phyloP scores from a whole-genome alignment of 1,140 invertebrate species.

The Aphidius gifuensis region DNA sequence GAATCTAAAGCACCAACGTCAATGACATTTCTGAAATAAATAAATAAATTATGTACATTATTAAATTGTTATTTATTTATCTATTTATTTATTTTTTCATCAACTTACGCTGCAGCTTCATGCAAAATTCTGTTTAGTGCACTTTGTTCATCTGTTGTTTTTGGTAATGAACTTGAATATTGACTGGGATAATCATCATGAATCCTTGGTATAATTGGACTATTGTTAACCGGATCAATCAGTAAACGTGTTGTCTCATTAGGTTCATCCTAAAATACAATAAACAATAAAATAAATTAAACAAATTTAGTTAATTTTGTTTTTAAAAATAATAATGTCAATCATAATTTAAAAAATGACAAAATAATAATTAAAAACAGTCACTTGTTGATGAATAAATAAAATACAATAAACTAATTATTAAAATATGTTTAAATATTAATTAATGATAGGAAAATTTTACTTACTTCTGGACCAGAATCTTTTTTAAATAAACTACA shows the following conservation, averaged over 20 bases:
- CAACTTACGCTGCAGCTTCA: slow-evolving; percentile 78
- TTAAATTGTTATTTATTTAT: neutral
- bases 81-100: neutral
- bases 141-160: slow-evolving; percentile 84
- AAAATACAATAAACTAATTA: slow-evolving; percentile 5
- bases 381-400: neutral
- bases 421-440: neutral
- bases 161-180: slow-evolving; percentile 65
- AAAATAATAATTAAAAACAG: neutral
- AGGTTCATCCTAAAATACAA: slow-evolving; percentile 56
- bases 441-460: slow-evolving; percentile 18
- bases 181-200: slow-evolving; percentile 64
- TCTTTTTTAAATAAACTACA: slow-evolving; percentile 63
- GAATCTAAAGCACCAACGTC: slow-evolving; percentile 78
- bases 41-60: slow-evolving; percentile 1
- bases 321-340: slow-evolving; percentile 2
- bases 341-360: slow-evolving; percentile 1
- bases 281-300: slow-evolving; percentile 22
- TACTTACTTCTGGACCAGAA: slow-evolving; percentile 56
- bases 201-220: slow-evolving; percentile 59
- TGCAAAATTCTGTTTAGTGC: slow-evolving; percentile 82
- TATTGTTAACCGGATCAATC: slow-evolving; percentile 68
- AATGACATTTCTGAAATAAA: slow-evolving; percentile 70
- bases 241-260: slow-evolving; percentile 69
- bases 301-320: too few species aligned